Percentiles rank a stretch among this genome's conserved stretches.
Evolutionary conservation across 2,113 vertebrate genomes (phyloP).

Genomic region (Leptobrachium leishanense): DNA sequence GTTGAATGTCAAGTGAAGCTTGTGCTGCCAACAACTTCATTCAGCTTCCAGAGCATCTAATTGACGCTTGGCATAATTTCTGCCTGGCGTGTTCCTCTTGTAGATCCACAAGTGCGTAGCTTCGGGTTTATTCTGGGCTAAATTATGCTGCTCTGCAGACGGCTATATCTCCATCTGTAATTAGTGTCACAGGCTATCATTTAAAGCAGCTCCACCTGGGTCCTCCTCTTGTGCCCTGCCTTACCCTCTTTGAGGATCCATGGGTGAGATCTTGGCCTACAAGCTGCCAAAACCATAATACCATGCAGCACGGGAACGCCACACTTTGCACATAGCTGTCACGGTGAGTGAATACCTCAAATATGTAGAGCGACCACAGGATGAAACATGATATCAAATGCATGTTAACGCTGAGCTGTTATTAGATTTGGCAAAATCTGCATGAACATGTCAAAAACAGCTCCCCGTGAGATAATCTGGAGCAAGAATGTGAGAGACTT

Average conservation of each 20-base stretch:
- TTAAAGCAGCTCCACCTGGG: constrained; percentile 16
- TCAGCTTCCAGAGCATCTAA: constrained; percentile 11
- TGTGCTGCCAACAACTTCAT: constrained; percentile 1
- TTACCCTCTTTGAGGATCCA: constrained; percentile 25
- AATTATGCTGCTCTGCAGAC: constrained; percentile 18
- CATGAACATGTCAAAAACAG: constrained; percentile 35
- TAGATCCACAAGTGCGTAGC: neutral
- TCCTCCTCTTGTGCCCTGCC: constrained; percentile 16
- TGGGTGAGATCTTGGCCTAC: constrained; percentile 14
- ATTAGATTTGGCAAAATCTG: constrained; percentile 40
- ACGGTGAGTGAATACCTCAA: constrained; percentile 29
- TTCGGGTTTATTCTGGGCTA: constrained; percentile 11
- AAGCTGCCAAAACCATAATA: constrained; percentile 21
- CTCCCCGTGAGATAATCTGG: constrained; percentile 23
- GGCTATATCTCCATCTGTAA: constrained; percentile 30
- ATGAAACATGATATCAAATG: constrained; percentile 41
- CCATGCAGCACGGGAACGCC: constrained; percentile 20
- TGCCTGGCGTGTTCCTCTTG: neutral
- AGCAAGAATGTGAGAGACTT: constrained; percentile 16
- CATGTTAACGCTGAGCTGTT: constrained; percentile 29
- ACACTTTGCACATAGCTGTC: constrained; percentile 10
- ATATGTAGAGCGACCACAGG: constrained; percentile 35
- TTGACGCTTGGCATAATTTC: neutral
- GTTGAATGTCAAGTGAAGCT: neutral
- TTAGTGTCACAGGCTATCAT: constrained; percentile 40